These are phyloP conservation scores for Erpetoichthys calabaricus DNA, from an alignment of 2,797 vertebrate genomes.

Conservation along the genomic window DNA sequence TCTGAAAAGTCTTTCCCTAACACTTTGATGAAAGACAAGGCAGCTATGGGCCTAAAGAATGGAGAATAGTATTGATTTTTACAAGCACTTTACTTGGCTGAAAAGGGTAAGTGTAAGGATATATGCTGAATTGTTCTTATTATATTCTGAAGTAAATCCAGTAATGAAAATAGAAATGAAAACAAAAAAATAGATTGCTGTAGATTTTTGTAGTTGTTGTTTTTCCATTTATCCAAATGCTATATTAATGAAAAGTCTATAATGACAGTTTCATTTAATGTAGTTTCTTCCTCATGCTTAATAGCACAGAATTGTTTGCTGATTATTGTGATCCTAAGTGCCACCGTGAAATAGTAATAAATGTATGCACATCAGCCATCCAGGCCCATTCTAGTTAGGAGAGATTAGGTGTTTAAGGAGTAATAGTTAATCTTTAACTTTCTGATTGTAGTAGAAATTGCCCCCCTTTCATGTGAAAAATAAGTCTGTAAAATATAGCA, in stretches of 20 bases:
- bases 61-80: slow-evolving; percentile 92
- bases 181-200: too few relatives aligned
- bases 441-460: too few relatives aligned
- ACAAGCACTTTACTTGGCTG: slow-evolving; percentile 93
- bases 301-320: neutral
- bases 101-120: slow-evolving; percentile 71
- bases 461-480: too few relatives aligned
- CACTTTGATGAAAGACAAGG: slow-evolving; percentile 39
- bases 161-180: too few relatives aligned
- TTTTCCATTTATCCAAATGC: too few relatives aligned
- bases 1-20: slow-evolving; percentile 33
- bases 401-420: neutral
- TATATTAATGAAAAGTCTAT: slow-evolving; percentile 22
- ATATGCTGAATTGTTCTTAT: slow-evolving; percentile 24
- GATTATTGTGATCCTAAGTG: neutral
- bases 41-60: slow-evolving; percentile 82
- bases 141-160: slow-evolving; percentile 3
- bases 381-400: neutral
- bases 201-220: too few relatives aligned
- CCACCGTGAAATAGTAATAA: neutral
- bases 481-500: too few relatives aligned
- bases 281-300: slow-evolving; percentile 34
- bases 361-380: neutral
- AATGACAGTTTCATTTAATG: slow-evolving; percentile 33
- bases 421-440: too few relatives aligned